Evolutionary conservation across 2,113 vertebrate genomes (phyloP), one percentile per base, ranked within the genome.

Genomic region (Oncorhynchus tshawytscha): DNA sequence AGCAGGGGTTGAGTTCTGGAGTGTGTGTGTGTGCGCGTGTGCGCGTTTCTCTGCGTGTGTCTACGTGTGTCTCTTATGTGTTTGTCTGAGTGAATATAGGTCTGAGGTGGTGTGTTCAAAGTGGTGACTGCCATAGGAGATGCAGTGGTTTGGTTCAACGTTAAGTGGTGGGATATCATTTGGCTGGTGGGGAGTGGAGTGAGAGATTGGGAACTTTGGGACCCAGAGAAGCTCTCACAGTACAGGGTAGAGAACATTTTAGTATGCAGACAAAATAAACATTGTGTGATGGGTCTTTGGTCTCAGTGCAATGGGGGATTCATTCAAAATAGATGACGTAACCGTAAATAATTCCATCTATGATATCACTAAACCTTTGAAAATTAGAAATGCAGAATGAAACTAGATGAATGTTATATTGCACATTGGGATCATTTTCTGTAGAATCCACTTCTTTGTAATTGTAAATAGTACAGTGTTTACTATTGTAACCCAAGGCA

Each of bases 261-360:
- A 24, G 59, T 24, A 62, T 62, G n/a, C 59, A 24, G 59, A 9
- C 59, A 62, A 22, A 62, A 3, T 62, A 9, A 57, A 82, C 75
- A 34, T 64, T 73, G 54, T 73, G 54, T 18, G 8, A 85, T 85
- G 74, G 72, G 81, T 90, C 89, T 91, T 90, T 91, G 90, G 89
- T 90, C 76, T 89, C 72, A 80, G 85, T 89, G 87, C 72, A 73
- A 84, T 80, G 79, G 31, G 4, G 66, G 73, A 67, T 31, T 7
- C 24, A 64, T 71, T 11, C 5, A 54, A 18, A 16, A 18, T 54
- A 16, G 4, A 54, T 18, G 2, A 5, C 4, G 12, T 54, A 54
- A 54, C 27, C 4, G 12, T 25, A 67, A 76, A 71, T 16, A 8
- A 62, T 57, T 57, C 18, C 13, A 45, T 45, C 54, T 20, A 57